Evolutionary conservation across 2,888 invertebrate species (phyloP), one percentile per base, ranked within the genome.

Genomic region (Pterostichus niger): DNA sequence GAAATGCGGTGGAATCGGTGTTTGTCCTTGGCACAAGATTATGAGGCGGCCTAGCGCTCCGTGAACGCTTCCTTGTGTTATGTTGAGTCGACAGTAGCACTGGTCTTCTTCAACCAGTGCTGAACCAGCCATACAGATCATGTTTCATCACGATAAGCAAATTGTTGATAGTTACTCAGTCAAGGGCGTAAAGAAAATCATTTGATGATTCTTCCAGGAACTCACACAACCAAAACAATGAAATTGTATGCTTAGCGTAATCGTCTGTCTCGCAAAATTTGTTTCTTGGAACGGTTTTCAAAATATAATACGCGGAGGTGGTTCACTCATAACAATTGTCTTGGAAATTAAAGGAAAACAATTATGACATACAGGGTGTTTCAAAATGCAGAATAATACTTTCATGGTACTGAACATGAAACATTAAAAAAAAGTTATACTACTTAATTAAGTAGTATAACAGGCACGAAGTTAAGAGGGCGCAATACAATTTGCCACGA

Each of bases 91-190:
- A 24, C 56, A 15, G 11, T 24, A 24, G 13, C 15, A 5, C 24
- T 24, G 24, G 13, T 15, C 9, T 64, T 64, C 64, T 64, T 64
- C 61, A 59, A 11, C 33, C 35, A 33, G n/a, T 35, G 64, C 64
- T 64, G 64, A 40, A 13, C 7, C 35, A 33, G 64, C 64, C 33
- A 11, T 9, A 5, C n/a, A 52, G 64, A 7, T 64, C 35, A 3
- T 13, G 40, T 64, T 64, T 40, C 40, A 35, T n/a, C 6, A n/a
- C 40, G 1, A 6, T 64, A n/a, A 64, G 64, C 64, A 64, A 64
- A 64, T 64, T 64, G 40, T 40, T 64, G 64, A 64, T 64, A 64
- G 61, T 40, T 31, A 64, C 6, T 64, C 35, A 64, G 64, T 64
- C 64, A 64, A 64, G 64, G 64, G 64, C 64, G 64, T 13, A 9